Base-by-base conservation (phyloP, 2,888 invertebrate species). In the Ypsolopha sequella region DNA sequence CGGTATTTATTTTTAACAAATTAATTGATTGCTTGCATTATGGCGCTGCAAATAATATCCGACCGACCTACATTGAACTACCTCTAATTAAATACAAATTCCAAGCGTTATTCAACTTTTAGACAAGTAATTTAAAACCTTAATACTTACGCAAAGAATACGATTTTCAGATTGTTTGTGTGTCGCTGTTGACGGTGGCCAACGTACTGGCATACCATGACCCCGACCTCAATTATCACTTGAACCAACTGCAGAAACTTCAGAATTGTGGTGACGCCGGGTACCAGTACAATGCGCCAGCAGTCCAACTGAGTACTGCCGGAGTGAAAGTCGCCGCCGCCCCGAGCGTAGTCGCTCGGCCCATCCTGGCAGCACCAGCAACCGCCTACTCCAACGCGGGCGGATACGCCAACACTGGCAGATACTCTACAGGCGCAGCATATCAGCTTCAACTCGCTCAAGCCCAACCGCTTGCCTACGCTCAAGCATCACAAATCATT, bases 241-340 rank as follows among this genome's bases (percentile, higher is more conserved):
- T 86, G 50, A 78, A 67, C 55, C 78, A 84, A 71, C 62, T 80
- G 55, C 82, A 85, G 59, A 75, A 70, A 54, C 59, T 65, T 13
- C 66, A 75, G 55, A 67, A 70, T 55, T 80, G 80, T 24, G 45
- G 8, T 3, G 45, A 45, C 0, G 45, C 10, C 2, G 90, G 89
- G 3, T 90, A 90, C 63, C 74, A 86, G 1, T 90, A 90, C 66
- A 75, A 87, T 39, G 76, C 82, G 4, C 90, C 90, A 3, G 66
- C 87, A 24, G 72, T 89, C 2, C 89, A 89, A 62, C 74, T 90
- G 36, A 79, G 88, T 3, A 68, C 76, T 7, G 60, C 76, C 44
- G 76, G 81, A 47, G 60, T 75, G 47, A 77, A 79, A 55, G 61
- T 64, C 9, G 64, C 64, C 8, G 59, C 61, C 36, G 57, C 58